A percentile compares a stretch with the other conserved stretches of the same genome.
Conservation (phyloP, 2,797 vertebrate genomes). For the Oryzias sinensis region DNA sequence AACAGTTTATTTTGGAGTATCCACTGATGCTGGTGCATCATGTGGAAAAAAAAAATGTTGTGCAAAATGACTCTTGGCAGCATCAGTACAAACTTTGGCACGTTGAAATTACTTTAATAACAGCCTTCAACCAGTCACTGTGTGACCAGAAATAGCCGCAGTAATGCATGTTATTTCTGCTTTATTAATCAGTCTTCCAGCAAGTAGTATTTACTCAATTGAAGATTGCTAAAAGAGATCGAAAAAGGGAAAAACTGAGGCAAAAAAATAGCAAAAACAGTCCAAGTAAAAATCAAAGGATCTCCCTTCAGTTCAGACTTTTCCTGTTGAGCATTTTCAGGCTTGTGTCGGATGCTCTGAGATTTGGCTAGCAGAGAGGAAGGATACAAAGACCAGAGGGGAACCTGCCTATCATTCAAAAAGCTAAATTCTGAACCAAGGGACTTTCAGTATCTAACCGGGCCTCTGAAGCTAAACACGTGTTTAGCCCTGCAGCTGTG, state of each 20-base stretch:
- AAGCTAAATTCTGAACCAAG: slow-evolving; percentile 52
- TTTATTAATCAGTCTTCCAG: slow-evolving; percentile 5
- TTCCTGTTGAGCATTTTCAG: slow-evolving; percentile 35
- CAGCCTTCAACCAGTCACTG: neutral
- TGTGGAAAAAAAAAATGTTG: slow-evolving; percentile 15
- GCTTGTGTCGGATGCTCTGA: slow-evolving; percentile 37
- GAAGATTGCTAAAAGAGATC: neutral
- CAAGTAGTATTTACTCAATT: slow-evolving; percentile 3
- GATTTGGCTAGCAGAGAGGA: slow-evolving; percentile 35
- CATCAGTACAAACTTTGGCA: neutral
- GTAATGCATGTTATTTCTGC: neutral
- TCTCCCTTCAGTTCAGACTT: slow-evolving; percentile 21
- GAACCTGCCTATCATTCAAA: slow-evolving; percentile 61
- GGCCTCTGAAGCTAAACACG: slow-evolving; percentile 53
- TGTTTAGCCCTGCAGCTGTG: slow-evolving; percentile 64
- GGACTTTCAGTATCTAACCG: slow-evolving; percentile 48
- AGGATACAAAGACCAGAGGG: slow-evolving; percentile 51
- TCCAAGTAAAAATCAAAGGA: slow-evolving; percentile 35
- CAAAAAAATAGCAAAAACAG: neutral
- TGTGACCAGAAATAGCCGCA: neutral
- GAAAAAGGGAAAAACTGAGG: neutral
- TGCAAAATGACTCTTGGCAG: slow-evolving; percentile 23
- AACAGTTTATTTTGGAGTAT: slow-evolving; percentile 30
- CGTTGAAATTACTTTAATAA: slow-evolving; percentile 6
- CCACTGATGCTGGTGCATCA: neutral